A percentile compares a stretch with the other conserved stretches of the same genome.
Conservation (phyloP, 2,113 vertebrate species). For the Bostrychus sinensis region DNA sequence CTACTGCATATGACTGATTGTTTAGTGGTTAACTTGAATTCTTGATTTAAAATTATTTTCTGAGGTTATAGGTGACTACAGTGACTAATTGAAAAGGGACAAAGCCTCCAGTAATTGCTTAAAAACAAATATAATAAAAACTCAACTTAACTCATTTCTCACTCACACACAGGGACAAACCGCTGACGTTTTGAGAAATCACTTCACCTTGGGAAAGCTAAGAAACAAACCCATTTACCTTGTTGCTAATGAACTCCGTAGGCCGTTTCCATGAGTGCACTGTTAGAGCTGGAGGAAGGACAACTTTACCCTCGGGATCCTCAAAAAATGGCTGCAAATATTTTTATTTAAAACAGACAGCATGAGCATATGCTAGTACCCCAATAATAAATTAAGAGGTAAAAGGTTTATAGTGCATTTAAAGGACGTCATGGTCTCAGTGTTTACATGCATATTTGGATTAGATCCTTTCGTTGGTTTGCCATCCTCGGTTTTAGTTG, state of each 20-base stretch:
- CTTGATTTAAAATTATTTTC: too few species aligned
- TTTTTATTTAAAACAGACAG: not conserved
- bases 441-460: conserved; percentile 73
- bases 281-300: conserved; percentile 84
- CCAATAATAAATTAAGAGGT: not conserved
- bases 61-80: conserved; percentile 49
- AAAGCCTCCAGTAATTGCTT: conserved; percentile 49
- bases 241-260: conserved; percentile 80
- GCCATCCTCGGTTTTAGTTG: conserved; percentile 82
- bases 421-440: not conserved
- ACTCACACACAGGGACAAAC: too few species aligned
- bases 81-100: conserved; percentile 50
- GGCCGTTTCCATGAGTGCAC: conserved; percentile 91
- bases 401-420: not conserved
- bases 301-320: conserved; percentile 89
- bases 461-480: conserved; percentile 78
- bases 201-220: not conserved
- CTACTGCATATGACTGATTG: conserved; percentile 33
- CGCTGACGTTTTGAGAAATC: not conserved
- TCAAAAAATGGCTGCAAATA: conserved; percentile 84
- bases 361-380: not conserved
- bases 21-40: conserved; percentile 40
- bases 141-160: too few species aligned
- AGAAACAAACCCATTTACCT: too few species aligned
- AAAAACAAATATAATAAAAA: too few species aligned